Evolutionary conservation across 2,113 vertebrate genomes (phyloP).

Genomic region (Microcebus ravelobensis): DNA sequence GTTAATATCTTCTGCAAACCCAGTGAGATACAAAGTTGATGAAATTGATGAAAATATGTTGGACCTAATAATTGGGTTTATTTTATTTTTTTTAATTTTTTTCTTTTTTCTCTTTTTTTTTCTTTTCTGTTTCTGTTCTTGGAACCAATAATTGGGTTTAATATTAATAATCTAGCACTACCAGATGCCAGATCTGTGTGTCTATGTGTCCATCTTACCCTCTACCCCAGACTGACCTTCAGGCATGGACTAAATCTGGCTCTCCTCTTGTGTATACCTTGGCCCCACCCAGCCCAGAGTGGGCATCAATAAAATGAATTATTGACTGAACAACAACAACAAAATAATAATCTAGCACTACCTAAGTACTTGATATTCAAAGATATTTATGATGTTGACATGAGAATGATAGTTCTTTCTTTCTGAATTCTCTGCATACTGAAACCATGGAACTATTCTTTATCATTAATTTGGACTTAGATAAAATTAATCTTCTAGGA

Average conservation of each 20-base stretch:
- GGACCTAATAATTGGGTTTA: background rate
- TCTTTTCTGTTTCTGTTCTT: background rate
- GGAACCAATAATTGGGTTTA: background rate
- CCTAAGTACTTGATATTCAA: background rate
- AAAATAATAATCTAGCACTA: background rate
- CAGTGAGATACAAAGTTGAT: conserved; percentile 30
- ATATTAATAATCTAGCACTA: background rate
- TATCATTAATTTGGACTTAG: conserved; percentile 47
- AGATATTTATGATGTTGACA: conserved; percentile 8
- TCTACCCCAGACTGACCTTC: conserved; percentile 37
- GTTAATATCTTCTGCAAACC: conserved; percentile 42
- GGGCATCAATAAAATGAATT: conserved; percentile 65
- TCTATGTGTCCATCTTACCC: conserved; percentile 36
- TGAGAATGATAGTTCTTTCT: conserved; percentile 21
- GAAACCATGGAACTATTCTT: conserved; percentile 32
- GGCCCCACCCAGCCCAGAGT: conserved; percentile 40
- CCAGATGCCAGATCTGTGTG: conserved; percentile 55
- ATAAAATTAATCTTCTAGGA: conserved; percentile 27
- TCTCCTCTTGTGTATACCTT: conserved; percentile 53
- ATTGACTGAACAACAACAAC: conserved; percentile 32
- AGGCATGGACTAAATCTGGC: conserved; percentile 66
- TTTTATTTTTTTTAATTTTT: too few relatives aligned
- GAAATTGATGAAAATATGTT: background rate
- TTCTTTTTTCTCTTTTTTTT: too few relatives aligned
- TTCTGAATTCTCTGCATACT: background rate